These are phyloP conservation scores for Scyliorhinus canicula DNA, from an alignment of 2,797 vertebrate genomes.

Conservation along the genomic window DNA sequence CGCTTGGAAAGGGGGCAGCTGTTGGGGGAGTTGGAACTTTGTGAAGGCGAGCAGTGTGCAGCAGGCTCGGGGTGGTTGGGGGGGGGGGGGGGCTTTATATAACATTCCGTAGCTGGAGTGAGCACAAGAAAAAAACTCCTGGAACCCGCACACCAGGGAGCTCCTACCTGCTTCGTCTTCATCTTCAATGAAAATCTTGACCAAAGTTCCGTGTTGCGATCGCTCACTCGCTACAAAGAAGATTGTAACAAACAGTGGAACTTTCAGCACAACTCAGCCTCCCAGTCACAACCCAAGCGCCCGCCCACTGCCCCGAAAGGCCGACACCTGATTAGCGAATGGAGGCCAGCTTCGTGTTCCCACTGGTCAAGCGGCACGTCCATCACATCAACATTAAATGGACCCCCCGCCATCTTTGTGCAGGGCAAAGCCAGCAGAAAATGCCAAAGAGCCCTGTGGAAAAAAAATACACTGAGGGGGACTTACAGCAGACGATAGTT, in stretches of 20 bases:
- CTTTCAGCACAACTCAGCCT: background rate
- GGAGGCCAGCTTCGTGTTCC: background rate
- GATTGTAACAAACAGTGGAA: background rate
- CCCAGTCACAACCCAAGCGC: background rate
- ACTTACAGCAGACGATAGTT: background rate
- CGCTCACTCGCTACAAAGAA: background rate
- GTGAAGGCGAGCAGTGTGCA: background rate
- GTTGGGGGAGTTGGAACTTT: background rate
- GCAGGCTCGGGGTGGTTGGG: too few species aligned
- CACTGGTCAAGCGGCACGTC: background rate
- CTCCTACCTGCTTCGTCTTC: constrained; percentile 26
- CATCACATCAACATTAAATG: background rate
- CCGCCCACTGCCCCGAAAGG: background rate
- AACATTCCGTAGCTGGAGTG: background rate
- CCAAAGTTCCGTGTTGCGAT: background rate
- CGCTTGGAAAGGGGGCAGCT: background rate
- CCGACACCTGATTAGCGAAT: too few species aligned
- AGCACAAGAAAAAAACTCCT: background rate
- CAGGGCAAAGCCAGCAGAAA: background rate
- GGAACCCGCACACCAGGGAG: background rate
- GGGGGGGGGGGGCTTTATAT: background rate
- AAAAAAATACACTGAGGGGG: background rate
- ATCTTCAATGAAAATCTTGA: background rate
- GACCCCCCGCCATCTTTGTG: background rate
- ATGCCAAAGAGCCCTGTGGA: background rate